These are phyloP conservation scores for Camponotus floridanus DNA, from an alignment of 1,140 invertebrate genomes.

Conservation along the genomic window DNA sequence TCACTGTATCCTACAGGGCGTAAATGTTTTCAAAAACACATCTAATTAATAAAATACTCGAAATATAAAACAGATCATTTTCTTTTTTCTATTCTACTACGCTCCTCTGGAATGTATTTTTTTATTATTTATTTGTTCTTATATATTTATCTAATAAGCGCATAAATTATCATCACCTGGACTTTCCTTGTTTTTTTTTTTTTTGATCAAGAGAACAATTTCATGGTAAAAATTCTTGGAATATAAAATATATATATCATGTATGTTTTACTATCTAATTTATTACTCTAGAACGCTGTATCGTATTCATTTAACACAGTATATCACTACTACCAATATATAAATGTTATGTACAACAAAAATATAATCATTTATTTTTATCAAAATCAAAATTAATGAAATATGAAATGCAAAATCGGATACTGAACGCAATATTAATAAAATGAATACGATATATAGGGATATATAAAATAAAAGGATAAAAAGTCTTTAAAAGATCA, in stretches of 20 bases:
- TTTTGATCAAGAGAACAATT: constrained; percentile 25
- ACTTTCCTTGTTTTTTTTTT: constrained; percentile 23
- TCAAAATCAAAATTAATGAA: neutral
- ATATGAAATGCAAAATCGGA: neutral
- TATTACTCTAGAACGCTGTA: constrained; percentile 44
- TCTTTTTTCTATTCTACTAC: constrained; percentile 6
- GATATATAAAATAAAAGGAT: neutral
- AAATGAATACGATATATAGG: neutral
- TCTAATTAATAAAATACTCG: constrained; percentile 29
- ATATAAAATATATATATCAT: constrained; percentile 44
- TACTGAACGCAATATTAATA: neutral
- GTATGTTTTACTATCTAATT: constrained; percentile 40
- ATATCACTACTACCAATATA: neutral
- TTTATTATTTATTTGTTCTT: constrained; percentile 36
- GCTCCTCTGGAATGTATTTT: neutral
- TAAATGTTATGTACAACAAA: neutral
- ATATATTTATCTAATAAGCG: constrained; percentile 51
- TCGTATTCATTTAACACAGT: neutral
- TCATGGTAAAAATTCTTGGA: constrained; percentile 1
- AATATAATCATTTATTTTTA: neutral
- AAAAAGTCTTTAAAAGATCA: neutral
- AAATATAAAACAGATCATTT: constrained; percentile 31
- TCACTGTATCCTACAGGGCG: neutral
- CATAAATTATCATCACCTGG: constrained; percentile 49
- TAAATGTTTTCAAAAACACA: neutral